These are phyloP conservation scores for Oryzias celebensis DNA, from an alignment of 2,113 vertebrate genomes.

Conservation along the genomic window DNA sequence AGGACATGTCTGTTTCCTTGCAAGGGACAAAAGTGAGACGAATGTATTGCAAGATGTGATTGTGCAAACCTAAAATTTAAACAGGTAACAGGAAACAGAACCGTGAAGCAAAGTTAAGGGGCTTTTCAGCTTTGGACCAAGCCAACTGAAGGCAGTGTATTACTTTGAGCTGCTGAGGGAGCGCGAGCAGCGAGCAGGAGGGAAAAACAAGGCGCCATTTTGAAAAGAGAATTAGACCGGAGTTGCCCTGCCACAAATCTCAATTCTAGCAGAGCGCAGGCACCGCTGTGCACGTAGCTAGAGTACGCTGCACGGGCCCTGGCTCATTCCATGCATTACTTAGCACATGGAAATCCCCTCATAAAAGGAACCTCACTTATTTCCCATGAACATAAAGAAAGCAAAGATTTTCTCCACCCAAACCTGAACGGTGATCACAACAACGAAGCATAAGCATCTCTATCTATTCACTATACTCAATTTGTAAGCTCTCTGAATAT, in stretches of 20 bases:
- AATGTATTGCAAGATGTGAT: constrained; percentile 30
- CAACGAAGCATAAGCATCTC: not conserved
- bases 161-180: constrained; percentile 60
- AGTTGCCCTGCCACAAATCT: constrained; percentile 60
- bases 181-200: constrained; percentile 57
- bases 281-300: constrained; percentile 49
- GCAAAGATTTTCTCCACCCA: constrained; percentile 23
- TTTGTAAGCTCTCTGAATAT: too few relatives aligned
- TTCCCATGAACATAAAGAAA: constrained; percentile 53
- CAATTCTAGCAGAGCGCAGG: constrained; percentile 50
- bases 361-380: constrained; percentile 40
- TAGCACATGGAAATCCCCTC: constrained; percentile 68
- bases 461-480: too few relatives aligned
- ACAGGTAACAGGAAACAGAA: constrained; percentile 10
- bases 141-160: constrained; percentile 52
- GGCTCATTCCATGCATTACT: constrained; percentile 64
- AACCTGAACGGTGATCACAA: constrained; percentile 21
- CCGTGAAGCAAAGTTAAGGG: constrained; percentile 30
- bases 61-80: constrained; percentile 9
- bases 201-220: constrained; percentile 75
- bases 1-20: constrained; percentile 24
- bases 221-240: constrained; percentile 64
- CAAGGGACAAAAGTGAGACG: constrained; percentile 40
- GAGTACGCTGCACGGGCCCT: constrained; percentile 36
- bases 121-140: constrained; percentile 47